Evolutionary conservation across 2,888 invertebrate genomes (phyloP).

Genomic region (Diloba caeruleocephala): DNA sequence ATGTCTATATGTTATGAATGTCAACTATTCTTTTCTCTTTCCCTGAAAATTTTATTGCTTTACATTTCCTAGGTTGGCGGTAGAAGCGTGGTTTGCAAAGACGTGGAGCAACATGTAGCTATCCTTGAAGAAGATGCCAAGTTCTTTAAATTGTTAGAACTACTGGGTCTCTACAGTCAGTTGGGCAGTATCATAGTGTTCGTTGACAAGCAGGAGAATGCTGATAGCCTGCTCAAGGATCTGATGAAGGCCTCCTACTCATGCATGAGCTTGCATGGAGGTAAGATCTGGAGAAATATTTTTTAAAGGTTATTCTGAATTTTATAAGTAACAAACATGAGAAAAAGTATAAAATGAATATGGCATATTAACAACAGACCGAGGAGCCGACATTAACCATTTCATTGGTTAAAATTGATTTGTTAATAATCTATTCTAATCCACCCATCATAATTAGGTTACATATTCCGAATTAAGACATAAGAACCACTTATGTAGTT

Average conservation of each 20-base stretch:
- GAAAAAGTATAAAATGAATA: no score
- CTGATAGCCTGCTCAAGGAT: conserved; percentile 97
- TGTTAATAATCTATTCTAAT: no score
- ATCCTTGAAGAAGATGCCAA: conserved; percentile 99
- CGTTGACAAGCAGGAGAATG: conserved; percentile 99
- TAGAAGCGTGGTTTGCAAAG: conserved; percentile 98
- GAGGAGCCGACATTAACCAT: no score
- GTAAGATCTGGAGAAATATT: conserved; percentile 62
- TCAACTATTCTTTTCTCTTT: no score
- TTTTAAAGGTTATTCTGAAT: conserved; percentile 3
- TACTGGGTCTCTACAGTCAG: conserved; percentile 98
- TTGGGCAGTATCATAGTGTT: conserved; percentile 98
- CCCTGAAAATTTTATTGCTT: no score
- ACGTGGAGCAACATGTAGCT: conserved; percentile 98
- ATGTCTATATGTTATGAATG: no score
- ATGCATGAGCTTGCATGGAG: conserved; percentile 99
- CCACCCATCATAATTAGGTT: no score
- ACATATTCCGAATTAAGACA: no score
- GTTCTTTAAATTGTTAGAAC: conserved; percentile 98
- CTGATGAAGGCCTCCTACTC: conserved; percentile 98
- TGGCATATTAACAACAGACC: no score
- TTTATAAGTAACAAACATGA: no score
- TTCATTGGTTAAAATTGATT: no score
- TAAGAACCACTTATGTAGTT: no score
- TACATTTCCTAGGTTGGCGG: conserved; percentile 93